Evolutionary conservation across 2,888 invertebrate genomes (phyloP).

Genomic region (Drosophila cognata): DNA sequence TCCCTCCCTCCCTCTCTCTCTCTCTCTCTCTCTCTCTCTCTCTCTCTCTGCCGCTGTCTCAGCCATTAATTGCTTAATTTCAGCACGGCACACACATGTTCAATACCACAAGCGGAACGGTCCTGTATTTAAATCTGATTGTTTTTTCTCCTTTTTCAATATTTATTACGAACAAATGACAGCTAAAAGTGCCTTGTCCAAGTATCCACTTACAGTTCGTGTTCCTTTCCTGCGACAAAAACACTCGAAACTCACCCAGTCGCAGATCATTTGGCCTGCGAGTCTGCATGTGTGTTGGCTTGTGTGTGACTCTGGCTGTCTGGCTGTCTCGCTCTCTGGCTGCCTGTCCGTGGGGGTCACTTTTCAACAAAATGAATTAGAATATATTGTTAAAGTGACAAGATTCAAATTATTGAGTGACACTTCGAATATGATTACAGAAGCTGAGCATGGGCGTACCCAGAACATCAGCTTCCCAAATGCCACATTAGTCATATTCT

Average conservation of each 20-base stretch:
- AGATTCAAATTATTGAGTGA: neutral
- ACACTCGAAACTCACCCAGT: conserved; percentile 54
- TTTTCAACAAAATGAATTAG: neutral
- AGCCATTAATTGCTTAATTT: conserved; percentile 55
- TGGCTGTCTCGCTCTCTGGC: neutral
- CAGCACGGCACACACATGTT: conserved; percentile 31
- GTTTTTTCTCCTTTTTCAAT: conserved; percentile 15
- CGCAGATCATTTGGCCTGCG: conserved; percentile 64
- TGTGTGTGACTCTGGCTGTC: conserved; percentile 5
- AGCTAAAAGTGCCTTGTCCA: conserved; percentile 55
- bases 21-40: neutral
- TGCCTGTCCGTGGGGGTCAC: conserved; percentile 22
- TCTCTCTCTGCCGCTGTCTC: neutral
- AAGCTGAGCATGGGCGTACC: too few species aligned
- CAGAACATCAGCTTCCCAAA: too few species aligned
- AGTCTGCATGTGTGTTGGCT: neutral
- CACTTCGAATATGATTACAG: too few species aligned
- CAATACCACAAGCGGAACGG: conserved; percentile 38
- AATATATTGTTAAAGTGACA: neutral
- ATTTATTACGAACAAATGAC: conserved; percentile 77
- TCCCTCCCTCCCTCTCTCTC: neutral
- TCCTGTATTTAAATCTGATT: conserved; percentile 31
- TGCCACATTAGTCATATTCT: too few species aligned
- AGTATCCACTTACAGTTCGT: conserved; percentile 73
- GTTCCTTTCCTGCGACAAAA: conserved; percentile 15